A percentile compares a stretch with the other conserved stretches of the same genome.
Evolutionary conservation across 2,797 vertebrate genomes (phyloP).

Genomic region (Macropodus opercularis): DNA sequence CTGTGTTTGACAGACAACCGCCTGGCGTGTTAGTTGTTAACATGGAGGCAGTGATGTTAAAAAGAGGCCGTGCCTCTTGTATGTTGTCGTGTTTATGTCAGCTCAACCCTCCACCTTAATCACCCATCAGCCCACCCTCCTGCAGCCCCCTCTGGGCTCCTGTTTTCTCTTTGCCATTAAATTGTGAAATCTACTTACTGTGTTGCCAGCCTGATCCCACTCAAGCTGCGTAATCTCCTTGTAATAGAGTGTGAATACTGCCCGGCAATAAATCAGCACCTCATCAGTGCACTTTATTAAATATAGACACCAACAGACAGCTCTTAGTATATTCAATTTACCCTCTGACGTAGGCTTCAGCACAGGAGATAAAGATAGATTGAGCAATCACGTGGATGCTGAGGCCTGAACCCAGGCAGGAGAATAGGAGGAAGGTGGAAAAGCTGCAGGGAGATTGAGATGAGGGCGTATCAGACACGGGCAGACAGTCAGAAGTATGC

Average conservation of each 20-base stretch:
- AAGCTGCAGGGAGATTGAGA: slow-evolving; percentile 69
- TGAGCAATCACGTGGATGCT: slow-evolving; percentile 84
- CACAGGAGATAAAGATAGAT: slow-evolving; percentile 85
- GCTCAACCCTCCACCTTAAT: slow-evolving; percentile 63
- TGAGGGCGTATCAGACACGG: slow-evolving; percentile 54
- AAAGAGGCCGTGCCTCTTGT: slow-evolving; percentile 72
- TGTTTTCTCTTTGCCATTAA: slow-evolving; percentile 86
- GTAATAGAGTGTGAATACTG: slow-evolving; percentile 89
- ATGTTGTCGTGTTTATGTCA: slow-evolving; percentile 79
- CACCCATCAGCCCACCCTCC: slow-evolving; percentile 52
- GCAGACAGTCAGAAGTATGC: slow-evolving; percentile 50
- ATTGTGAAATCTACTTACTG: slow-evolving; percentile 86
- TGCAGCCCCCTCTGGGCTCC: slow-evolving; percentile 65
- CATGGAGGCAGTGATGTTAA: slow-evolving; percentile 61
- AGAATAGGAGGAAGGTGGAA: slow-evolving; percentile 54
- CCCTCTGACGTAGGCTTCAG: slow-evolving; percentile 83
- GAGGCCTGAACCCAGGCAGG: slow-evolving; percentile 67
- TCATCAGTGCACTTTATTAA: slow-evolving; percentile 88
- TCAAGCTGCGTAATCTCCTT: slow-evolving; percentile 85
- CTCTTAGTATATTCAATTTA: slow-evolving; percentile 89
- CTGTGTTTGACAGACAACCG: slow-evolving; percentile 66
- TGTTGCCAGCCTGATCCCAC: slow-evolving; percentile 83
- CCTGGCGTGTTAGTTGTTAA: slow-evolving; percentile 64
- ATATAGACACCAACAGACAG: slow-evolving; percentile 88
- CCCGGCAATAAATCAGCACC: slow-evolving; percentile 85